phyloP scores from a whole-genome alignment of 2,888 invertebrate species.

The Platynereis dumerilii region DNA sequence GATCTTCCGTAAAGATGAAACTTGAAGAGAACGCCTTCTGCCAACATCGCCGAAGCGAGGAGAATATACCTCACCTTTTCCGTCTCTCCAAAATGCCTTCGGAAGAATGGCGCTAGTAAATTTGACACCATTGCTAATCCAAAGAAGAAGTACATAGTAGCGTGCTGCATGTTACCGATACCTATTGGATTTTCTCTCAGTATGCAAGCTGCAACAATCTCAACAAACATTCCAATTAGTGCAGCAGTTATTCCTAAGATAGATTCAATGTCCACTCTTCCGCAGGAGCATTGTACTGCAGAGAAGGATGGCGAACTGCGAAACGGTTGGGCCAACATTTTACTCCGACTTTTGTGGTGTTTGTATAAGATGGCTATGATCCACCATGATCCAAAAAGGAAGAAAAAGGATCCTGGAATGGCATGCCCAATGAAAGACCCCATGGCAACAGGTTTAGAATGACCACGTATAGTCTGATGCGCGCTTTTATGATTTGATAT shows the following conservation, averaged over 20 bases:
- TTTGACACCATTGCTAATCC: slow-evolving; percentile 64
- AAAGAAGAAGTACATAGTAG: slow-evolving; percentile 67
- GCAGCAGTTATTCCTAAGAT: background rate
- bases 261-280: background rate
- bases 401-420: slow-evolving; percentile 64
- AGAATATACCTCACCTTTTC: slow-evolving; percentile 63
- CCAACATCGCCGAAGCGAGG: slow-evolving; percentile 60
- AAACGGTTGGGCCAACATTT: no score
- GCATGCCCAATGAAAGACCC: slow-evolving; percentile 65
- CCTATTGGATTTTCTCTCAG: background rate
- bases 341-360: slow-evolving; percentile 35
- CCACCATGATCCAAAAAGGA: slow-evolving; percentile 57
- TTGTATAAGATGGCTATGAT: slow-evolving; percentile 46
- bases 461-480: no score
- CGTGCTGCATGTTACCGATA: slow-evolving; percentile 65
- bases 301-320: no score
- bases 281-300: no score
- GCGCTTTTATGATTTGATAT: no score
- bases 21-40: slow-evolving; percentile 66
- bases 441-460: slow-evolving; percentile 44
- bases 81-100: slow-evolving; percentile 52
- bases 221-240: slow-evolving; percentile 1
- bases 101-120: slow-evolving; percentile 41
- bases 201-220: background rate
- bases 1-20: slow-evolving; percentile 66